Percentiles rank a stretch among this genome's conserved stretches.
Conservation (phyloP, 1,140 invertebrate species). For the Scaptodrosophila lebanonensis region DNA sequence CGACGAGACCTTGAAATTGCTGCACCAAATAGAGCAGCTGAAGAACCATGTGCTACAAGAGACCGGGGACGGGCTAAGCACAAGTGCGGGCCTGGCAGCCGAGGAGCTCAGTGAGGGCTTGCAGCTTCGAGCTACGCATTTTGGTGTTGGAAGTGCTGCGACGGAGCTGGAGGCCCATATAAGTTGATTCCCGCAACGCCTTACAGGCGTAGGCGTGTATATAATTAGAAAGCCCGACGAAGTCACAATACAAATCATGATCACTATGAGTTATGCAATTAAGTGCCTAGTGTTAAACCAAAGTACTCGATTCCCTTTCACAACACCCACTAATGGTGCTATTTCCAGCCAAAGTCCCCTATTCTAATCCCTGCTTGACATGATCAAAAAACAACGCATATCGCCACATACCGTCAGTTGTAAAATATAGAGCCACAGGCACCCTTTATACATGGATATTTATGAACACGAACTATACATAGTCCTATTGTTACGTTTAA, state of each 20-base stretch:
- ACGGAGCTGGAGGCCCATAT: conserved; percentile 34
- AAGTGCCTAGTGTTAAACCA: conserved; percentile 33
- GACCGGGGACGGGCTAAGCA: conserved; percentile 60
- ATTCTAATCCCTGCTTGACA: conserved; percentile 2
- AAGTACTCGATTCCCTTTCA: background rate
- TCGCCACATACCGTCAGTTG: too few species aligned
- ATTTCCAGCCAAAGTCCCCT: background rate
- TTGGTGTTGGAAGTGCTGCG: conserved; percentile 25
- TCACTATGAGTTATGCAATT: background rate
- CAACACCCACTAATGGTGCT: background rate
- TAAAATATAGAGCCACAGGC: too few species aligned
- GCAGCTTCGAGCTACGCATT: conserved; percentile 41
- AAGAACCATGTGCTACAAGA: conserved; percentile 71
- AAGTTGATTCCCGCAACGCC: conserved; percentile 29
- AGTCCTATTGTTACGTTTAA: too few species aligned
- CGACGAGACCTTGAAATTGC: conserved; percentile 62
- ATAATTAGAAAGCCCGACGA: conserved; percentile 2
- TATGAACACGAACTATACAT: too few species aligned
- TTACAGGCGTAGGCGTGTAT: background rate
- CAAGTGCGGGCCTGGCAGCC: conserved; percentile 24
- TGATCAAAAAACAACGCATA: too few species aligned
- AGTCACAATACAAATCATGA: conserved; percentile 18
- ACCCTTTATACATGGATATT: too few species aligned
- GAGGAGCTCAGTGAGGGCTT: conserved; percentile 45
- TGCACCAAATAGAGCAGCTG: conserved; percentile 73